Percentiles rank a stretch among this genome's conserved stretches.
These are phyloP conservation scores for Pecten maximus DNA, from an alignment of 2,888 invertebrate genomes.

Conservation along the genomic window DNA sequence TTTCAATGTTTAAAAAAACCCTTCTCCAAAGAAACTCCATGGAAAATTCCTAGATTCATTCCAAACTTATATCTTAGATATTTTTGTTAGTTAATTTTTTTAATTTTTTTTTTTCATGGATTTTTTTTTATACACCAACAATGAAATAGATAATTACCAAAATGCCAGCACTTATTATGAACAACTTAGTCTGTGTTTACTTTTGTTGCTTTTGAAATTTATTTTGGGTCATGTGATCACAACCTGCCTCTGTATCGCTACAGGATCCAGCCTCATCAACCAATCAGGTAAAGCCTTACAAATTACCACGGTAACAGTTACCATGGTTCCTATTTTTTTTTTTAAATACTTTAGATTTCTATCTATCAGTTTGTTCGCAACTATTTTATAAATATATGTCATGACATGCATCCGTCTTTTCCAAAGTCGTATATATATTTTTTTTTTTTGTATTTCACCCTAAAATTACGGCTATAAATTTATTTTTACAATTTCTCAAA, in stretches of 20 bases:
- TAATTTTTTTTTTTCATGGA: not conserved
- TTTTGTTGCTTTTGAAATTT: conserved; percentile 35
- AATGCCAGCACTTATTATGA: not conserved
- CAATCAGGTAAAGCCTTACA: conserved; percentile 48
- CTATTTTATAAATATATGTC: conserved; percentile 13
- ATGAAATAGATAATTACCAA: not conserved
- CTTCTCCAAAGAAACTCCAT: not conserved
- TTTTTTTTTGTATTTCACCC: conserved; percentile 24
- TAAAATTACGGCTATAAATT: not conserved
- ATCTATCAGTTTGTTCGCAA: not conserved
- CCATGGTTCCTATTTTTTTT: conserved; percentile 15
- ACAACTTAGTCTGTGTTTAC: not conserved
- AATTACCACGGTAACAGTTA: conserved; percentile 43
- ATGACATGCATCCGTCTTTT: not conserved
- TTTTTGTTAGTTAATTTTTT: not conserved
- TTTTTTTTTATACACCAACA: not conserved
- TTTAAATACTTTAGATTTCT: conserved; percentile 34
- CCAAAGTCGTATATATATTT: not conserved
- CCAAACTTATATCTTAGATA: not conserved
- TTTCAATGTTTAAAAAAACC: not conserved
- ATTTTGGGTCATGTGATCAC: conserved; percentile 37
- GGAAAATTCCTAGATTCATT: not conserved
- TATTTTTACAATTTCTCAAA: conserved; percentile 12
- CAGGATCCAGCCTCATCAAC: conserved; percentile 49
- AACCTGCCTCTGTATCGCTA: conserved; percentile 37